A percentile compares a stretch with the other conserved stretches of the same genome.
These are phyloP conservation scores for Thymallus thymallus DNA, from an alignment of 2,113 vertebrate species.

Conservation along the genomic window DNA sequence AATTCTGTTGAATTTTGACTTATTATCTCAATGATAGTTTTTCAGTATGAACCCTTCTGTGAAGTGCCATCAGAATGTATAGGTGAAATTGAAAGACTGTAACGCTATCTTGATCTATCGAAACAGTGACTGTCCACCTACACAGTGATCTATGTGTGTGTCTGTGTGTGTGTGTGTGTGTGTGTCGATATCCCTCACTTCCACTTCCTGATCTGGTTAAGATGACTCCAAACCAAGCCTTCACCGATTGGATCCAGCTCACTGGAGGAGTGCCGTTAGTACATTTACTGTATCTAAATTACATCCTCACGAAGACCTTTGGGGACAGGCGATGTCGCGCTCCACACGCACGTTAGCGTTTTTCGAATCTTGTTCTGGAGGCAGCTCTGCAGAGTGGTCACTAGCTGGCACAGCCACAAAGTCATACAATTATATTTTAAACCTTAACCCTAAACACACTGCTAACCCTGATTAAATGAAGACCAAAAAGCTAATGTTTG, in stretches of 20 bases:
- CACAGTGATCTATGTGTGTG: neutral
- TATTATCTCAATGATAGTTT: too few species aligned
- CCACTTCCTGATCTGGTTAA: conserved; percentile 37
- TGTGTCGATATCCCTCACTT: conserved; percentile 14
- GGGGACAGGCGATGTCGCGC: conserved; percentile 32
- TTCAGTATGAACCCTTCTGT: too few species aligned
- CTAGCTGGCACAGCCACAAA: too few species aligned
- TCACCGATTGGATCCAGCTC: conserved; percentile 21
- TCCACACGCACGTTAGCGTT: neutral
- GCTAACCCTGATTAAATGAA: too few species aligned
- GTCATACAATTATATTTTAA: too few species aligned
- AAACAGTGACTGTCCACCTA: conserved; percentile 15
- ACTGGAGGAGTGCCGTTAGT: neutral
- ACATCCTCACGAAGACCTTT: conserved; percentile 54
- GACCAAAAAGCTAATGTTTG: too few species aligned
- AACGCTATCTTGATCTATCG: neutral
- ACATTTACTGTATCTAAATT: conserved; percentile 65
- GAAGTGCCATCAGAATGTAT: too few species aligned
- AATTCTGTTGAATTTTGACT: too few species aligned
- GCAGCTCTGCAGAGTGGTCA: too few species aligned
- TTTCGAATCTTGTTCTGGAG: too few species aligned
- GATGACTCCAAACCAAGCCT: conserved; percentile 21
- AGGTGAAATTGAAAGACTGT: too few species aligned
- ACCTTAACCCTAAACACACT: too few species aligned
- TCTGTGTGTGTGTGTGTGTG: neutral